phyloP scores from a whole-genome alignment of 2,888 invertebrate species.

The Apoderus coryli region DNA sequence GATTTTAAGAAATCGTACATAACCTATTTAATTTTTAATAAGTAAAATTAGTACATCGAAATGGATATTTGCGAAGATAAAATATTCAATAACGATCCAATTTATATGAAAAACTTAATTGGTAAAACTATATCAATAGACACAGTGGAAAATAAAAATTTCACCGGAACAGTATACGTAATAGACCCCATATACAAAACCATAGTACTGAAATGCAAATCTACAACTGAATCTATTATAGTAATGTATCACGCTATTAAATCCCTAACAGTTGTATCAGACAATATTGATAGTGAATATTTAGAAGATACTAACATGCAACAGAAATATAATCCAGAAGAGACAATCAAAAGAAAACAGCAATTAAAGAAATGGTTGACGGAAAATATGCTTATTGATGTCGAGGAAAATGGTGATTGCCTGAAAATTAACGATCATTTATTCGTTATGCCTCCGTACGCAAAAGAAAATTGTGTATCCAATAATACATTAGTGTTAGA shows the following conservation, averaged over 20 bases:
- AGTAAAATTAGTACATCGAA: not conserved
- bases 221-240: conserved; percentile 15
- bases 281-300: conserved; percentile 18
- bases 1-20: no score
- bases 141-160: conserved; percentile 20
- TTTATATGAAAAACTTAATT: conserved; percentile 23
- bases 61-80: conserved; percentile 17
- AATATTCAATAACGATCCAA: conserved; percentile 20
- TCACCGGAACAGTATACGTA: conserved; percentile 25
- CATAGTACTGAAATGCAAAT: conserved; percentile 20
- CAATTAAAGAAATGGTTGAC: conserved; percentile 28
- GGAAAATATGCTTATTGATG: conserved; percentile 27
- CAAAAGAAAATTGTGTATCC: conserved; percentile 27
- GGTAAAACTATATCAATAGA: conserved; percentile 24
- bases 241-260: conserved; percentile 23
- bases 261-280: conserved; percentile 19
- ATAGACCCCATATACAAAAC: conserved; percentile 29
- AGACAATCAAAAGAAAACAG: conserved; percentile 14
- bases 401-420: conserved; percentile 26
- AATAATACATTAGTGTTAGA: conserved; percentile 30
- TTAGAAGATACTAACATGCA: conserved; percentile 9
- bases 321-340: conserved; percentile 10
- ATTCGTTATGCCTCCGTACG: conserved; percentile 30
- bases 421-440: conserved; percentile 29
- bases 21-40: no score